These are phyloP conservation scores for Romanogobio albipinnatus DNA, from an alignment of 2,113 vertebrate species.

Conservation along the genomic window DNA sequence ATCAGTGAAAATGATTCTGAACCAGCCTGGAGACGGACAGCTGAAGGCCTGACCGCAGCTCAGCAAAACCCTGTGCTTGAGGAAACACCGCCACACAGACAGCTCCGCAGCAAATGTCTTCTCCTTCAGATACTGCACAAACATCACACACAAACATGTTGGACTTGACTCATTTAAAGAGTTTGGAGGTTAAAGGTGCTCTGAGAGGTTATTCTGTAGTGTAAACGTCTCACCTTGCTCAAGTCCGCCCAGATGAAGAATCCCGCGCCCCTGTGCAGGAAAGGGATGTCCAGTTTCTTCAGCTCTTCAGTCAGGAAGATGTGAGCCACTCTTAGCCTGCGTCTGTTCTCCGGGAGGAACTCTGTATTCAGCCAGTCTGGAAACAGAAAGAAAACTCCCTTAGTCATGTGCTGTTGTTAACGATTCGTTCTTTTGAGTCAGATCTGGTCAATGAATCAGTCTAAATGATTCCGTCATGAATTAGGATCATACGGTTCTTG, in stretches of 20 bases:
- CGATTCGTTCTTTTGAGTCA: background rate
- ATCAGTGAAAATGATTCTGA: slow-evolving; percentile 90
- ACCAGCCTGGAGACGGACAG: slow-evolving; percentile 92
- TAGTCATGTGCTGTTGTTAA: background rate
- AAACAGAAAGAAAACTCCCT: slow-evolving; percentile 15
- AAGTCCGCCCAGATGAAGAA: slow-evolving; percentile 93
- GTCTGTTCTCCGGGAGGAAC: slow-evolving; percentile 85
- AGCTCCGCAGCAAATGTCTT: slow-evolving; percentile 87
- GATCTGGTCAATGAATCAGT: background rate
- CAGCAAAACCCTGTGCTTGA: slow-evolving; percentile 87
- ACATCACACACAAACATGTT: background rate
- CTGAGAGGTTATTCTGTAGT: background rate
- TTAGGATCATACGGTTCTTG: background rate
- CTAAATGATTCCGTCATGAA: background rate
- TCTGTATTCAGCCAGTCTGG: slow-evolving; percentile 90
- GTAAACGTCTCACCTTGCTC: slow-evolving; percentile 80
- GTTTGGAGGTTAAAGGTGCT: background rate
- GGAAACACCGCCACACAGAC: slow-evolving; percentile 83
- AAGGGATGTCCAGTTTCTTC: slow-evolving; percentile 81
- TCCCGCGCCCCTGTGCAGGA: slow-evolving; percentile 81
- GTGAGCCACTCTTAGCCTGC: slow-evolving; percentile 85
- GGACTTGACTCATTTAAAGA: background rate
- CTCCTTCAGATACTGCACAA: slow-evolving; percentile 81
- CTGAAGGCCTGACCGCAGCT: slow-evolving; percentile 86
- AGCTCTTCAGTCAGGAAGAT: slow-evolving; percentile 83